Evolutionary conservation across 2,797 vertebrate genomes (phyloP), one percentile per base, ranked within the genome.

Genomic region (Alfaro cultratus): DNA sequence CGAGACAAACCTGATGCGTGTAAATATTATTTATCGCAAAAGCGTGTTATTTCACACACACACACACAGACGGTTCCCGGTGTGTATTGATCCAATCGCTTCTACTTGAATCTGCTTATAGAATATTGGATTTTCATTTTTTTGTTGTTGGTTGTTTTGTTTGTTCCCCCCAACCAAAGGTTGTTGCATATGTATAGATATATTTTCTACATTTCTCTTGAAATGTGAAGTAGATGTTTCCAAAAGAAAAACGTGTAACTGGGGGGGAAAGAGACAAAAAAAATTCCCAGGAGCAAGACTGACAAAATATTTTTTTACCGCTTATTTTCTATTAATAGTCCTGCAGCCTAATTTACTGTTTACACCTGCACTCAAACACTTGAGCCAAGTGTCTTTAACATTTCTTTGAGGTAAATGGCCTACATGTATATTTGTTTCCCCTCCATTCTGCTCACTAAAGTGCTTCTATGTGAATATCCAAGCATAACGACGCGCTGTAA

Each of bases 271-370:
- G 1, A 5, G 18, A 57, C 3, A 85, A 90, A 82, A 90, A 82
- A 79, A 91, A 87, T 89, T 87, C 83, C 78, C 75, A 81, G 76
- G 75, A 90, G 81, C 79, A 81, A 87, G 82, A 85, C 79, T 78
- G 83, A 83, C 84, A 70, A 91, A 53, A 89, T 92, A 91, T 93
- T 92, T 92, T 92, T 91, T 90, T 93, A 93, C 89, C 53, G 73
- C 89, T 91, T 87, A 80, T 94, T 94, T 95, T 93, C 86, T 93
- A 92, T 45, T 83, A 82, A 88, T 88, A 83, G 85, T 88, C 88
- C 47, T 90, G 85, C 87, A 76, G 89, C 86, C 89, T 93, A 91
- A 92, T 91, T 95, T 93, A 92, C 89, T 82, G 93, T 94, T 95
- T 93, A 95, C 92, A 90, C 89, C 89, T 94, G 93, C 91, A 91